Base-by-base conservation (phyloP, 1,140 invertebrate genomes). In the Drosophila repletoides region DNA sequence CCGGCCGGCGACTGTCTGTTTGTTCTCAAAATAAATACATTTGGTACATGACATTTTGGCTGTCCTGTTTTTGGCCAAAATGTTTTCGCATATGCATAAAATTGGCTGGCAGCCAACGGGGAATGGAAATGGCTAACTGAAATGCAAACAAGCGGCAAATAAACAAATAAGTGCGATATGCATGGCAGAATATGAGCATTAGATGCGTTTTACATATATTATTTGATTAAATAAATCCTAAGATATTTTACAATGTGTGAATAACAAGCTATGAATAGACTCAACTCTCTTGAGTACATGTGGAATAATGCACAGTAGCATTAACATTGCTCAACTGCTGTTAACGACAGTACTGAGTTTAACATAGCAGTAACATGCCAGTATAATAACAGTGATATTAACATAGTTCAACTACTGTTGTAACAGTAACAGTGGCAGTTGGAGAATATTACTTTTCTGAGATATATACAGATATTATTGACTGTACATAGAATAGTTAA, bases 91-190 rank as follows among this genome's bases (percentile, higher is more conserved):
- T 52, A 74, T 83, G 77, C 77, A 84, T 72, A 74, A 71, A 59
- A 84, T 83, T 83, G 77, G 77, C 77, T 77, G 45, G 53, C 40
- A 68, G 74, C 79, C 79, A 81, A 24, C 7, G 19, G 14, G 5
- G 33, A n/a, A 17, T 14, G 21, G 2, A 4, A 24, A 71, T 61
- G 55, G 61, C 75, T 72, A 77, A 76, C 64, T 43, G 45, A 67
- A 71, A 77, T 64, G 79, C 71, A 83, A 84, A 73, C 65, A 76
- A 84, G 73, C 76, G 52, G 49, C 60, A 55, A 77, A 83, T 81
- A 81, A 81, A 81, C 77, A 72, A 55, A 76, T 77, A 43, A 65
- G 46, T 33, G 41, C 58, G 51, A 61, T 53, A 48, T 60, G 60
- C 67, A 65, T 29, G 56, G 69, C 33, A 24, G 61, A 49, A 58